Evolutionary conservation across 1,140 invertebrate genomes (phyloP), one percentile per base, ranked within the genome.

Genomic region (Ephestia elutella): DNA sequence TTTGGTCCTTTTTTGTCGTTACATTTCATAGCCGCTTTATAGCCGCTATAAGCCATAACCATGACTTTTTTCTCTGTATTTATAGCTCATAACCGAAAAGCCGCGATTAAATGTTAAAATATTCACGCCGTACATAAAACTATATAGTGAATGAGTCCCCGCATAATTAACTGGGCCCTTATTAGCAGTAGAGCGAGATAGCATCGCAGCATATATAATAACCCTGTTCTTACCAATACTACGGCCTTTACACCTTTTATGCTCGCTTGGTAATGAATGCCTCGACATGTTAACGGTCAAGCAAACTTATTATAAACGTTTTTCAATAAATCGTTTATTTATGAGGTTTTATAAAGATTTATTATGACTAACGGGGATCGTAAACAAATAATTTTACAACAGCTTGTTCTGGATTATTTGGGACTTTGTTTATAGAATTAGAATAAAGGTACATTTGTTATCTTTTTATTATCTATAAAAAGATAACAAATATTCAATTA

Each of bases 61-160:
- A 63, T 35, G 25, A 58, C 61, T 62, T 70, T 69, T 65, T 57
- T 62, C 49, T 61, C 58, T 57, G 53, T 61, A 56, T 65, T 60
- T 65, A 65, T 60, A 49, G 32, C 58, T 28, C 13, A 56, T 54
- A 60, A 38, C 55, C 38, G 49, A 54, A 53, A 53, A 57, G 18
- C 54, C 54, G 18, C 38, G 30, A 56, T 59, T 70, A 67, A 68
- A 73, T 73, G 68, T 73, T 79, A 70, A 76, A 72, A 76, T 78
- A 80, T 78, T 78, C 70, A 80, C 72, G 65, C 66, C 54, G 35
- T 44, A 63, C 70, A 73, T 74, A 70, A 79, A 70, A 68, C 70
- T 57, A 62, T 44, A 53, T 58, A 65, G 54, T 67, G 60, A 70
- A 75, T 71, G 68, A 69, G 70, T 60, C 61, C 62, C 65, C 51